phyloP scores from a whole-genome alignment of 2,888 invertebrate species.

The Mimas tiliae region DNA sequence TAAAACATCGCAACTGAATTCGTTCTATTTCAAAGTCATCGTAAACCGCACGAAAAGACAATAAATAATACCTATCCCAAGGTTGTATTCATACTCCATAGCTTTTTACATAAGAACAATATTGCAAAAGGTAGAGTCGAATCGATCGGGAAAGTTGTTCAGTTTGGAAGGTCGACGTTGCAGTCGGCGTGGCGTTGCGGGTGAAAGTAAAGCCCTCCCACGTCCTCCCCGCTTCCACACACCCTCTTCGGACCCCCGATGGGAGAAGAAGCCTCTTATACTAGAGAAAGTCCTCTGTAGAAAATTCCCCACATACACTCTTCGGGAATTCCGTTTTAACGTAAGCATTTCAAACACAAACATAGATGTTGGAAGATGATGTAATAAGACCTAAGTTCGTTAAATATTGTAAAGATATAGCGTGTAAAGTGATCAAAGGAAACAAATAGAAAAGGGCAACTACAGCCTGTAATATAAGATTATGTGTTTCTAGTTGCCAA shows the following conservation, averaged over 20 bases:
- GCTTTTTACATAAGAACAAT: slow-evolving; percentile 40
- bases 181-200: slow-evolving; percentile 50
- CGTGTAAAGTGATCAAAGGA: no score
- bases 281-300: slow-evolving; percentile 56
- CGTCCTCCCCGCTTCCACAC: slow-evolving; percentile 42
- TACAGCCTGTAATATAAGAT: no score
- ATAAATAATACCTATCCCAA: slow-evolving; percentile 20
- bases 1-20: background rate
- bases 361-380: no score
- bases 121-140: slow-evolving; percentile 46
- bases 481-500: no score
- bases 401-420: no score
- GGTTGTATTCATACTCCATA: slow-evolving; percentile 33
- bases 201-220: slow-evolving; percentile 69
- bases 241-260: slow-evolving; percentile 43
- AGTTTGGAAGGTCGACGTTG: slow-evolving; percentile 57
- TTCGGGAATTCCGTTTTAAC: background rate
- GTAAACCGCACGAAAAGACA: slow-evolving; percentile 33
- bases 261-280: slow-evolving; percentile 58
- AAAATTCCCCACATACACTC: slow-evolving; percentile 10
- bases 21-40: slow-evolving; percentile 12
- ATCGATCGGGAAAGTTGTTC: slow-evolving; percentile 60
- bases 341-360: no score
- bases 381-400: no score
- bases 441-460: no score